A percentile compares a stretch with the other conserved stretches of the same genome.
These are phyloP conservation scores for Leucophenga montana DNA, from an alignment of 2,888 invertebrate genomes.

Conservation along the genomic window DNA sequence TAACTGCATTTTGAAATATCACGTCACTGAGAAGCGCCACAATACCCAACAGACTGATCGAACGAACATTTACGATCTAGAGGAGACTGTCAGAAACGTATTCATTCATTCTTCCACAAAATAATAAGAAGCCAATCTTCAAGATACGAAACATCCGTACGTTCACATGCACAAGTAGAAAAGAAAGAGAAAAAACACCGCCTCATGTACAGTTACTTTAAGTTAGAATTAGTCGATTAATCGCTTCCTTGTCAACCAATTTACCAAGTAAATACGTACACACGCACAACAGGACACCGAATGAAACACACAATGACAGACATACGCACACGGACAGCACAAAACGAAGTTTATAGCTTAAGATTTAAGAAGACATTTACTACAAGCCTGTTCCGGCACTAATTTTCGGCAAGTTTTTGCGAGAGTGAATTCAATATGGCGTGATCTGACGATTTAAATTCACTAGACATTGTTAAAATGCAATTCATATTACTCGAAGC, in stretches of 20 bases:
- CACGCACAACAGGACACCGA: not conserved
- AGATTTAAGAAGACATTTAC: no score
- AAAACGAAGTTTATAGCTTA: not conserved
- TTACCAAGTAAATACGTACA: no score
- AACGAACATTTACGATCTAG: no score
- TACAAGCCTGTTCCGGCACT: no score
- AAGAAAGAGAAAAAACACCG: conserved; percentile 4
- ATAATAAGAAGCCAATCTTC: not conserved
- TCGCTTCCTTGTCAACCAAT: no score
- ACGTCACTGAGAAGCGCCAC: conserved; percentile 1
- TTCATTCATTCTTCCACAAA: conserved; percentile 38
- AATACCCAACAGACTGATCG: no score
- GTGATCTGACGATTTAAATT: no score
- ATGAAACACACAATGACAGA: not conserved
- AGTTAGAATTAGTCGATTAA: not conserved
- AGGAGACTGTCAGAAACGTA: conserved; percentile 34
- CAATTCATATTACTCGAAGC: no score
- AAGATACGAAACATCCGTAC: not conserved
- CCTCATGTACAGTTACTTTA: conserved; percentile 22
- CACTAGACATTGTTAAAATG: no score
- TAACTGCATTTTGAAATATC: conserved; percentile 29
- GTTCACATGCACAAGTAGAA: not conserved
- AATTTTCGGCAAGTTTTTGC: no score
- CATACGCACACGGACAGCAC: not conserved
- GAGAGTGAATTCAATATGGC: no score